Evolutionary conservation across 2,113 vertebrate genomes (phyloP).

Genomic region (Hymenochirus boettgeri): DNA sequence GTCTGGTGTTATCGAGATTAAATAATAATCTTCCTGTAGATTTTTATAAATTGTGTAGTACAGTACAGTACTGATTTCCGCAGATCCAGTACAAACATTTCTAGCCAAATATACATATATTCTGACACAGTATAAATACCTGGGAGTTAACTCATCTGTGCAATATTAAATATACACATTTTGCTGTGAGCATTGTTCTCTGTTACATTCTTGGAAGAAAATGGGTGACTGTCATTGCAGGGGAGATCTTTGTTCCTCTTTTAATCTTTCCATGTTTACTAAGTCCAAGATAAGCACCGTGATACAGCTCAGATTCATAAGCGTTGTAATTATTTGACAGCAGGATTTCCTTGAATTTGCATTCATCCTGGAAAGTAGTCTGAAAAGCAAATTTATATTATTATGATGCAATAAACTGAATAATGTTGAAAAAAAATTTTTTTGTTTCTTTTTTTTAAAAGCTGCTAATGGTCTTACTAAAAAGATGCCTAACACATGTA

Average conservation of each 20-base stretch:
- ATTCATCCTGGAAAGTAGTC: slow-evolving; percentile 88
- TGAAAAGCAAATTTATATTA: slow-evolving; percentile 47
- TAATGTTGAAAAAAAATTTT: too few species aligned
- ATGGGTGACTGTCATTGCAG: slow-evolving; percentile 90
- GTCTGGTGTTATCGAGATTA: too few species aligned
- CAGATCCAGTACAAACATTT: slow-evolving; percentile 65
- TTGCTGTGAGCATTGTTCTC: slow-evolving; percentile 12
- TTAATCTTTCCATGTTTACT: slow-evolving; percentile 87
- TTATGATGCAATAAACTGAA: slow-evolving; percentile 7
- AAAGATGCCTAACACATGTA: too few species aligned
- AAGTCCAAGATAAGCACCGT: slow-evolving; percentile 81
- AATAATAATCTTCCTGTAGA: too few species aligned
- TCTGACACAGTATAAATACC: slow-evolving; percentile 72
- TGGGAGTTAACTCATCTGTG: slow-evolving; percentile 75
- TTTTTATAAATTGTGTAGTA: slow-evolving; percentile 35
- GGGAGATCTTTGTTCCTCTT: slow-evolving; percentile 84
- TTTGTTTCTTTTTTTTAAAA: too few species aligned
- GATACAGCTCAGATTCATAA: slow-evolving; percentile 79
- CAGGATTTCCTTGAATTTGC: slow-evolving; percentile 88
- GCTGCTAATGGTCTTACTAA: too few species aligned
- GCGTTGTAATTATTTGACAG: slow-evolving; percentile 95
- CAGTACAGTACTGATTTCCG: slow-evolving; percentile 54
- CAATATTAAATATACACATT: slow-evolving; percentile 64
- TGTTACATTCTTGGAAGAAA: slow-evolving; percentile 89
- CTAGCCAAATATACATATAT: slow-evolving; percentile 78